These are phyloP conservation scores for Poeciliopsis prolifica DNA, from an alignment of 2,113 vertebrate species.

Conservation along the genomic window DNA sequence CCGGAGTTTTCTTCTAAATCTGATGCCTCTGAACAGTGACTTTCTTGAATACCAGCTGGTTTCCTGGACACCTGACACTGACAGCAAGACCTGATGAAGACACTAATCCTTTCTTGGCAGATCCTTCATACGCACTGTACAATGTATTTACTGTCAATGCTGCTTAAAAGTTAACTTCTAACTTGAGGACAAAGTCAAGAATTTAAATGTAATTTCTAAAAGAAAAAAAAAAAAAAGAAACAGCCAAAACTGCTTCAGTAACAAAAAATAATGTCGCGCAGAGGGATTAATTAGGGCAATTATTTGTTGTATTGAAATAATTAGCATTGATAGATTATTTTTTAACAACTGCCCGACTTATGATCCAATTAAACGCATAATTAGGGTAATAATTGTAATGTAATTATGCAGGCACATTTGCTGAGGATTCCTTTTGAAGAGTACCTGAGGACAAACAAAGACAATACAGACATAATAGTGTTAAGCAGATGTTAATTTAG, in stretches of 20 bases:
- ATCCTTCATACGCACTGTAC: not conserved
- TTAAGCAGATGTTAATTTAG: not conserved
- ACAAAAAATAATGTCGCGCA: not conserved
- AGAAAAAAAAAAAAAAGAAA: too few relatives aligned
- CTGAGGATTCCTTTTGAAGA: not conserved
- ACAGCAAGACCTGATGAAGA: not conserved
- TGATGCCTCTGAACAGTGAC: not conserved
- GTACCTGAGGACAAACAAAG: not conserved
- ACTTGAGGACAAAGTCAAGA: not conserved
- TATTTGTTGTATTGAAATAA: not conserved
- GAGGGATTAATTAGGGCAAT: not conserved
- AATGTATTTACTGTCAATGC: too few relatives aligned
- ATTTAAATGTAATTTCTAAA: not conserved
- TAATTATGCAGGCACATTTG: not conserved
- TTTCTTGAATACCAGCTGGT: not conserved
- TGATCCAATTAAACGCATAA: not conserved
- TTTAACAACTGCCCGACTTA: not conserved
- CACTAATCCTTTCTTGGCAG: not conserved
- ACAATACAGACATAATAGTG: not conserved
- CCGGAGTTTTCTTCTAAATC: not conserved
- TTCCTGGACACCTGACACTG: not conserved
- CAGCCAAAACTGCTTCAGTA: not conserved
- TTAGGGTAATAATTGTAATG: not conserved
- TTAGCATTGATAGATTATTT: not conserved
- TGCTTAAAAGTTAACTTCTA: not conserved